Conservation (phyloP, 2,797 vertebrate species). For the Bradypodion ventrale region DNA sequence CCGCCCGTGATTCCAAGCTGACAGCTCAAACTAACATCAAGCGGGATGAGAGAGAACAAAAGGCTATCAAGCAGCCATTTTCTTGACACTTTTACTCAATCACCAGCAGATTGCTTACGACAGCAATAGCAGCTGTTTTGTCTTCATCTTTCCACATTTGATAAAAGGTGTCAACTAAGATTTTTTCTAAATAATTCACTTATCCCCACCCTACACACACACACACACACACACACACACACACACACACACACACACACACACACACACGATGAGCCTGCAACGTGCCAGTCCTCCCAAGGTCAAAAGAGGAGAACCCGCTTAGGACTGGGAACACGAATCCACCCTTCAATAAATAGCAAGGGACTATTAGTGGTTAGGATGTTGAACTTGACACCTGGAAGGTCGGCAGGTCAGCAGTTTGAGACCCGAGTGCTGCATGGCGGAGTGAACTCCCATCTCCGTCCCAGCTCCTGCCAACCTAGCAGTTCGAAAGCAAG, state of each 20-base stretch:
- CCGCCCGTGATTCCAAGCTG: conserved; percentile 98
- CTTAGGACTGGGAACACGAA: too few relatives aligned
- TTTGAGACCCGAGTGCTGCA: too few relatives aligned
- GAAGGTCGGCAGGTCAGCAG: too few relatives aligned
- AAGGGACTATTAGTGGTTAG: too few relatives aligned
- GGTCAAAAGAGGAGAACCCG: conserved; percentile 94
- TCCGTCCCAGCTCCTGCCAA: too few relatives aligned
- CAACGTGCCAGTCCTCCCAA: conserved; percentile 89
- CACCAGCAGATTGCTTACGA: conserved; percentile 99
- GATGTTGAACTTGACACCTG: too few relatives aligned
- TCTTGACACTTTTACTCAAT: conserved; percentile 99
- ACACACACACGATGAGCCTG: conserved; percentile 59
- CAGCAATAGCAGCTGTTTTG: conserved; percentile 99
- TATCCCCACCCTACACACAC: conserved; percentile 69
- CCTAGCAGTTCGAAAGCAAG: too few relatives aligned
- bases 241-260: too few relatives aligned
- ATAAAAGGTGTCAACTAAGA: conserved; percentile 99
- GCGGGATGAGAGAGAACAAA: conserved; percentile 99
- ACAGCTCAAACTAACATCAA: conserved; percentile 99
- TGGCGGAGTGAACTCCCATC: too few relatives aligned
- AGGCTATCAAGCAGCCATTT: conserved; percentile 99
- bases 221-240: neutral
- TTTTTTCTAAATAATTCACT: conserved; percentile 99
- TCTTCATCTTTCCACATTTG: conserved; percentile 99
- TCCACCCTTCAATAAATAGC: too few relatives aligned